phyloP scores from a whole-genome alignment of 1,140 invertebrate genomes.

The Aphaenogaster ashmeadi region DNA sequence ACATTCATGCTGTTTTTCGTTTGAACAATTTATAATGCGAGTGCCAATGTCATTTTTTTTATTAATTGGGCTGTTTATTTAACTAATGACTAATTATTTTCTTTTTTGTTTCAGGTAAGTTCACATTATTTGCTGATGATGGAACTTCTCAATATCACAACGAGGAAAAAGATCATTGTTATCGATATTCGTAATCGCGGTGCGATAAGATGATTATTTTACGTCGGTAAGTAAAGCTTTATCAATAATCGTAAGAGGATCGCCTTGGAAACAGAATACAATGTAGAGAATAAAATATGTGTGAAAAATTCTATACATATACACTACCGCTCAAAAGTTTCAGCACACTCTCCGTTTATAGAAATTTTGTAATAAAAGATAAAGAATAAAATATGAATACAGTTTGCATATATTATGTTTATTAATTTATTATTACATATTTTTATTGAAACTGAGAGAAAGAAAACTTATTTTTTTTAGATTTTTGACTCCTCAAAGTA shows the following conservation, averaged over 20 bases:
- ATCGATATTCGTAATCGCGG: slow-evolving; percentile 51
- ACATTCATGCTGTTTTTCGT: not conserved
- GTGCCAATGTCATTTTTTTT: not conserved
- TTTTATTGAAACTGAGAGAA: no score
- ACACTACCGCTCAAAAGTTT: no score
- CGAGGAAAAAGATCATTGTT: slow-evolving; percentile 52
- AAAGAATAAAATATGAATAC: no score
- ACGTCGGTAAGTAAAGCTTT: slow-evolving; percentile 46
- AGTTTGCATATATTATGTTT: no score
- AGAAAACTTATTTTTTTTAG: no score
- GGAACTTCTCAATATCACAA: slow-evolving; percentile 54
- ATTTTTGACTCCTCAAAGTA: no score
- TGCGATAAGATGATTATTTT: slow-evolving; percentile 53
- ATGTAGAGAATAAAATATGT: not conserved
- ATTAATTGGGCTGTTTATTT: slow-evolving; percentile 22
- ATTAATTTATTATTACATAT: no score
- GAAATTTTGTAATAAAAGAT: no score
- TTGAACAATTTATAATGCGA: not conserved
- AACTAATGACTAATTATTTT: not conserved
- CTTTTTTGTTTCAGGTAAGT: slow-evolving; percentile 73
- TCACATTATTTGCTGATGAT: slow-evolving; percentile 17
- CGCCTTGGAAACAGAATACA: slow-evolving; percentile 10
- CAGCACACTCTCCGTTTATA: no score
- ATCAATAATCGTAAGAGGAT: slow-evolving; percentile 40
- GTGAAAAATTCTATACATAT: not conserved